Percentiles rank a stretch among this genome's conserved stretches.
Conservation (phyloP, 1,140 invertebrate species). For the Drosophila subpulchrella region DNA sequence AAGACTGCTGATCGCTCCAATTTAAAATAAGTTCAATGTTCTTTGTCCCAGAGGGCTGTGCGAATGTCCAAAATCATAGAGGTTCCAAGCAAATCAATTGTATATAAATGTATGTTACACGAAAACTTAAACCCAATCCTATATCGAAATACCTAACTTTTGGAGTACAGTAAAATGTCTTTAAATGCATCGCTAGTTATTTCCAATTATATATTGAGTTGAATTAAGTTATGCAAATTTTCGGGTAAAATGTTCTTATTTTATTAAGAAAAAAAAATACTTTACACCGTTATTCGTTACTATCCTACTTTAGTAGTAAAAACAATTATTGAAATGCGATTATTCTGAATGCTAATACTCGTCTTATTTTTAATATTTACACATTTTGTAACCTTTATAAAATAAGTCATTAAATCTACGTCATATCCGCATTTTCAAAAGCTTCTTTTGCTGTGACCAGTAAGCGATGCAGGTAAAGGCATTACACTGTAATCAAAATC, state of each 20-base stretch:
- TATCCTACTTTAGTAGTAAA: neutral
- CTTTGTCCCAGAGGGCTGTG: constrained; percentile 72
- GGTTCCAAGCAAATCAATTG: constrained; percentile 18
- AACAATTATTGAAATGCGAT: constrained; percentile 6
- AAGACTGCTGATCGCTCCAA: neutral
- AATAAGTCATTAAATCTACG: neutral
- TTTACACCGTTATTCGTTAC: neutral
- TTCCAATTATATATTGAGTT: neutral
- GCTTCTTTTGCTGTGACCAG: neutral
- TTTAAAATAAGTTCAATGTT: constrained; percentile 39
- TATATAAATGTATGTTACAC: constrained; percentile 34
- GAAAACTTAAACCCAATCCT: constrained; percentile 3
- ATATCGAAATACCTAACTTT: constrained; percentile 25
- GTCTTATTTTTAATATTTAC: constrained; percentile 8
- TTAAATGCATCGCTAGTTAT: constrained; percentile 25
- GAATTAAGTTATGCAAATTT: neutral
- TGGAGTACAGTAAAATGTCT: constrained; percentile 10
- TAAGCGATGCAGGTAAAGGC: constrained; percentile 20
- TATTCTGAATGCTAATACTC: constrained; percentile 8
- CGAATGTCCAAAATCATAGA: constrained; percentile 60
- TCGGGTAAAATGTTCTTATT: constrained; percentile 5
- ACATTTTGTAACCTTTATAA: constrained; percentile 2
- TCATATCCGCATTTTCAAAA: neutral
- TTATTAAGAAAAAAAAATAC: neutral
- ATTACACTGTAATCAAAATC: constrained; percentile 28